These are phyloP conservation scores for Nesogale talazaci DNA, from an alignment of 2,113 vertebrate species.

Conservation along the genomic window DNA sequence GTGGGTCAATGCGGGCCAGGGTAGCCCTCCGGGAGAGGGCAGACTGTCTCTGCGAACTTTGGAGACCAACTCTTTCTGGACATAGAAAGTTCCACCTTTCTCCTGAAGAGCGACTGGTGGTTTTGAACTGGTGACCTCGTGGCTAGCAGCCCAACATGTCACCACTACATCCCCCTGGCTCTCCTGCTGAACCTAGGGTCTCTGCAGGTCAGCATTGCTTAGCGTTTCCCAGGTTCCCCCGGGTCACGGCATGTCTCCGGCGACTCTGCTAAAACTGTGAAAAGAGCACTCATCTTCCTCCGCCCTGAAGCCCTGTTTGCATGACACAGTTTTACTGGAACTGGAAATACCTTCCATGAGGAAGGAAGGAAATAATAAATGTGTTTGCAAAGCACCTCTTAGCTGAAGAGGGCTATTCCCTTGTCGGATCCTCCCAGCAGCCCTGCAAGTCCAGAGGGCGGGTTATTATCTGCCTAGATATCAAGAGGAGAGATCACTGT, in stretches of 20 bases:
- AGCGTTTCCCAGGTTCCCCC: too few species aligned
- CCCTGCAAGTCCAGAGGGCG: background rate
- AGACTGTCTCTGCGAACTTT: too few species aligned
- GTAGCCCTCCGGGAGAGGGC: too few species aligned
- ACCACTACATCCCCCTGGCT: too few species aligned
- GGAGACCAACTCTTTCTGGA: too few species aligned
- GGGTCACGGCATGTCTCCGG: background rate
- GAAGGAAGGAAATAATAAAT: conserved; percentile 74
- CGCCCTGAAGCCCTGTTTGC: conserved; percentile 49
- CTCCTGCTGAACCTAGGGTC: too few species aligned
- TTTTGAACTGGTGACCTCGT: too few species aligned
- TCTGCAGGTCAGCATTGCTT: too few species aligned
- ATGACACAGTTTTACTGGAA: conserved; percentile 58
- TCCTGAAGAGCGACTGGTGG: too few species aligned
- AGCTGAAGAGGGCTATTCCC: conserved; percentile 18
- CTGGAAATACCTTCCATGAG: conserved; percentile 61
- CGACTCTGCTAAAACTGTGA: background rate
- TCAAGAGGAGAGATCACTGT: background rate
- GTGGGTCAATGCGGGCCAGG: too few species aligned
- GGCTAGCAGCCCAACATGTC: too few species aligned
- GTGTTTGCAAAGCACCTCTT: conserved; percentile 64
- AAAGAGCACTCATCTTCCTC: background rate
- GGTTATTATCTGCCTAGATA: background rate
- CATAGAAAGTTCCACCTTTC: too few species aligned
- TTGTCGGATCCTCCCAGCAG: background rate